Percentiles rank a stretch among this genome's conserved stretches.
These are phyloP conservation scores for Taphrorychus bicolor DNA, from an alignment of 2,888 invertebrate species.

Conservation along the genomic window DNA sequence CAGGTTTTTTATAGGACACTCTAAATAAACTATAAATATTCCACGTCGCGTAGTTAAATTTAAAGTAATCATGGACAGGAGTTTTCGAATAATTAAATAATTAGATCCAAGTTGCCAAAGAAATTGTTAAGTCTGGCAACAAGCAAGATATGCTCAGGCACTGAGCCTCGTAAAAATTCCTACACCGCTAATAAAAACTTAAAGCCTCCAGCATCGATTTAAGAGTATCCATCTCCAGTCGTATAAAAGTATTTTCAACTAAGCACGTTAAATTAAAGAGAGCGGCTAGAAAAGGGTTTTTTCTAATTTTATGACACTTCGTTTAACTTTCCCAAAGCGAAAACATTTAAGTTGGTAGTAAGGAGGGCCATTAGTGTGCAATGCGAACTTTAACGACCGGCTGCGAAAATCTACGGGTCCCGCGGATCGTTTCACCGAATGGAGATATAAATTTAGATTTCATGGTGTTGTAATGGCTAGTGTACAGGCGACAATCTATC, in stretches of 20 bases:
- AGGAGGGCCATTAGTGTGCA: conserved; percentile 10
- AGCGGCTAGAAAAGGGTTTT: conserved; percentile 11
- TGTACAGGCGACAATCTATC: conserved; percentile 3
- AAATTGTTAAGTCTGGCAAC: no score
- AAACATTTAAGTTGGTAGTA: conserved; percentile 19
- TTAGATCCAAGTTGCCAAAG: no score
- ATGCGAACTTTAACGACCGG: conserved; percentile 19
- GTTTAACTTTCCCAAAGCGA: conserved; percentile 15
- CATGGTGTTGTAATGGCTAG: conserved; percentile 8
- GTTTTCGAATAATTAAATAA: no score
- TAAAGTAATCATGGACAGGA: no score
- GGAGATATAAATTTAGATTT: conserved; percentile 14
- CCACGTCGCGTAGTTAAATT: no score
- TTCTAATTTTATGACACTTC: conserved; percentile 21
- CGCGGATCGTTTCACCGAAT: conserved; percentile 10
- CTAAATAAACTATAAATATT: no score
- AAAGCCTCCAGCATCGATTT: not conserved
- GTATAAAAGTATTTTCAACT: conserved; percentile 5
- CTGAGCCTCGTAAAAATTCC: no score
- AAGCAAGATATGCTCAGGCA: no score
- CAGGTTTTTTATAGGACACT: no score
- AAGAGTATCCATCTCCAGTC: not conserved
- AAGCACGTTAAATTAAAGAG: conserved; percentile 11
- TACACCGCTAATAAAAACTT: no score
- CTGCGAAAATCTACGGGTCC: conserved; percentile 15